phyloP scores from a whole-genome alignment of 2,888 invertebrate genomes.

The Priapulus caudatus region DNA sequence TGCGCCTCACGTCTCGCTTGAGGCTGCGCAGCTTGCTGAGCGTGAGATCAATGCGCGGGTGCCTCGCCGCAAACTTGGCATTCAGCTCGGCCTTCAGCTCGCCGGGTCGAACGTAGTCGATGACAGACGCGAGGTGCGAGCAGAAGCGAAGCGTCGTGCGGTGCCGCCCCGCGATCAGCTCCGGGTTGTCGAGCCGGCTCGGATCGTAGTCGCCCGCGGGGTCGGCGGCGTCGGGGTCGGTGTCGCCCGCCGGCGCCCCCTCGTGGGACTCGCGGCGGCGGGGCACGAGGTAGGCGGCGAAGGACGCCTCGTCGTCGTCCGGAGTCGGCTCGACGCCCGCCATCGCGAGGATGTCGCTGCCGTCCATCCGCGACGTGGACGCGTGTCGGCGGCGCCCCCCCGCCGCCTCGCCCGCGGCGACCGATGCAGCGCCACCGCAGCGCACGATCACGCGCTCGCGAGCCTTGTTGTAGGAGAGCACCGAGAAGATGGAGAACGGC shows the following conservation, averaged over 20 bases:
- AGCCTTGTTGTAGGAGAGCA: neutral
- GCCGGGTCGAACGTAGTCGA: constrained; percentile 88
- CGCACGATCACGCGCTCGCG: neutral
- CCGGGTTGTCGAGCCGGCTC: constrained; percentile 78
- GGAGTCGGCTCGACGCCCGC: neutral
- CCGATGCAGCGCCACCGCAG: neutral
- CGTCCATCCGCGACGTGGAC: neutral
- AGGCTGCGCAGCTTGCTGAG: constrained; percentile 89
- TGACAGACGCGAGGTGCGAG: constrained; percentile 64
- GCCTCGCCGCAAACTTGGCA: constrained; percentile 87
- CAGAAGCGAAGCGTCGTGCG: constrained; percentile 42
- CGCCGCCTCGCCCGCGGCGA: too few species aligned
- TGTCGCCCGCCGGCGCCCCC: too few species aligned
- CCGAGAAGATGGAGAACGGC: neutral
- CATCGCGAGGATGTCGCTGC: neutral
- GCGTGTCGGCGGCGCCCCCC: neutral
- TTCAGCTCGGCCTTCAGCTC: constrained; percentile 92
- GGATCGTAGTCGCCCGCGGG: constrained; percentile 56
- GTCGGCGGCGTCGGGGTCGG: neutral
- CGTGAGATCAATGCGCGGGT: constrained; percentile 84
- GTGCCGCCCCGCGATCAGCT: constrained; percentile 42
- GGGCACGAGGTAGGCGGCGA: neutral
- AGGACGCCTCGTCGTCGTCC: neutral
- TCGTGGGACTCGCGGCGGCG: neutral
- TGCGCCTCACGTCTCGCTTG: constrained; percentile 88